These are phyloP conservation scores for Seriola rivoliana DNA, from an alignment of 2,113 vertebrate species.

Conservation along the genomic window DNA sequence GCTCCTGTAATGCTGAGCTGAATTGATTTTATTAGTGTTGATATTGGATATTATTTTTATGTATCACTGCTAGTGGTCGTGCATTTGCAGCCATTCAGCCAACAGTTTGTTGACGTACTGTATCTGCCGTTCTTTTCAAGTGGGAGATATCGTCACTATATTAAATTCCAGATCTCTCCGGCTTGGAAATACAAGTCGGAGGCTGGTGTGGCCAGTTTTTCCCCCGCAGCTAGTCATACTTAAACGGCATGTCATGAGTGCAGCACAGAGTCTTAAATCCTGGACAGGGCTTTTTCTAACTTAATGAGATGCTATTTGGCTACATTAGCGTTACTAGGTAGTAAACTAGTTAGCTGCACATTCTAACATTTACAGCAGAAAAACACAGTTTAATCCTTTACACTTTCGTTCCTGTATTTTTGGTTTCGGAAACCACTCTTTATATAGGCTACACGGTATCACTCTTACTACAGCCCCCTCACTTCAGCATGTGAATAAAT, in stretches of 20 bases:
- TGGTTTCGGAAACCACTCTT: no score
- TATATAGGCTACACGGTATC: no score
- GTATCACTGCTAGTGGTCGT: background rate
- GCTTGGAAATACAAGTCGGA: background rate
- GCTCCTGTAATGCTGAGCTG: background rate
- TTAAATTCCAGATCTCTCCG: background rate
- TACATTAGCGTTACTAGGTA: background rate
- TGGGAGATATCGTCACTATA: background rate
- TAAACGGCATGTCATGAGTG: no score
- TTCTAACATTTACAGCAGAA: background rate
- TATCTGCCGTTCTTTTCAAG: background rate
- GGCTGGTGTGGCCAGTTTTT: background rate
- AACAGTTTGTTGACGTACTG: background rate
- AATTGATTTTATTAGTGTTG: background rate
- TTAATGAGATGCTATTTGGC: no score
- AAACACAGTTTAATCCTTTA: no score
- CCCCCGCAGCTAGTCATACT: no score
- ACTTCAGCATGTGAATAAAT: no score
- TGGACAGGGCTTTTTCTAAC: no score
- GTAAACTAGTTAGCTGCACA: background rate
- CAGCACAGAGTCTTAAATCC: no score
- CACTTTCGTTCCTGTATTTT: no score
- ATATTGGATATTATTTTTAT: background rate
- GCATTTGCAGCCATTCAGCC: background rate
- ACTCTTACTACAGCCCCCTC: no score